A percentile compares a stretch with the other conserved stretches of the same genome.
phyloP scores from a whole-genome alignment of 2,888 invertebrate genomes.

The Toxonevra muliebris region DNA sequence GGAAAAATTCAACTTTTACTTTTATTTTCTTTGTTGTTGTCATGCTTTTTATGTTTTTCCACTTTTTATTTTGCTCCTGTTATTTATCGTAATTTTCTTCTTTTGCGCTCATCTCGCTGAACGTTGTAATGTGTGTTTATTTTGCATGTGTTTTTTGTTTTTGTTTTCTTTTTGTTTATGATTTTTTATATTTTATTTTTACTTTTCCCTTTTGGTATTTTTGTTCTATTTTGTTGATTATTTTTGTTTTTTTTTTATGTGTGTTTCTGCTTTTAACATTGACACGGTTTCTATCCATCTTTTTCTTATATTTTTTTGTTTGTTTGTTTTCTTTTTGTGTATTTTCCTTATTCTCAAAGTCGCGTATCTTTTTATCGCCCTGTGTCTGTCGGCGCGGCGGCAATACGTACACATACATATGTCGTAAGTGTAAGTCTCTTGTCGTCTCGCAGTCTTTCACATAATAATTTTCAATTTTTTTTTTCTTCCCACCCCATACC shows the following conservation, averaged over 20 bases:
- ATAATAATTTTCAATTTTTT: slow-evolving; percentile 11
- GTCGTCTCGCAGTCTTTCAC: neutral
- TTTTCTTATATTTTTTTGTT: slow-evolving; percentile 10
- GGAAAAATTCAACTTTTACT: slow-evolving; percentile 25
- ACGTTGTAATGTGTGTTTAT: neutral
- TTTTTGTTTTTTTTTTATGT: slow-evolving; percentile 18
- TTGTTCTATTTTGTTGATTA: slow-evolving; percentile 2
- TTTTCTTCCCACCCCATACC: neutral
- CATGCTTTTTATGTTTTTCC: slow-evolving; percentile 7
- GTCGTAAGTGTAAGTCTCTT: neutral
- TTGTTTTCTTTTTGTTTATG: slow-evolving; percentile 8
- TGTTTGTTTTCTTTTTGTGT: slow-evolving; percentile 42
- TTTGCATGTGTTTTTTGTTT: slow-evolving; percentile 2
- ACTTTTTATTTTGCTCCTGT: slow-evolving; percentile 21
- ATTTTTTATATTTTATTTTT: neutral
- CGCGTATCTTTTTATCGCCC: slow-evolving; percentile 13
- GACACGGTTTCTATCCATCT: slow-evolving; percentile 11
- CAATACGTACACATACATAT: neutral
- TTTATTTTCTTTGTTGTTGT: slow-evolving; percentile 7
- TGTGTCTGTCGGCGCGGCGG: neutral
- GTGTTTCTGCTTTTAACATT: slow-evolving; percentile 28
- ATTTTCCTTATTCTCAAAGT: slow-evolving; percentile 20
- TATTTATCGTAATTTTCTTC: slow-evolving; percentile 12
- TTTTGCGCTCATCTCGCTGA: neutral
- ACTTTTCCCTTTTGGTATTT: slow-evolving; percentile 11